Percentiles rank a stretch among this genome's conserved stretches.
Evolutionary conservation across 1,140 invertebrate genomes (phyloP).

Genomic region (Coelopa frigida): DNA sequence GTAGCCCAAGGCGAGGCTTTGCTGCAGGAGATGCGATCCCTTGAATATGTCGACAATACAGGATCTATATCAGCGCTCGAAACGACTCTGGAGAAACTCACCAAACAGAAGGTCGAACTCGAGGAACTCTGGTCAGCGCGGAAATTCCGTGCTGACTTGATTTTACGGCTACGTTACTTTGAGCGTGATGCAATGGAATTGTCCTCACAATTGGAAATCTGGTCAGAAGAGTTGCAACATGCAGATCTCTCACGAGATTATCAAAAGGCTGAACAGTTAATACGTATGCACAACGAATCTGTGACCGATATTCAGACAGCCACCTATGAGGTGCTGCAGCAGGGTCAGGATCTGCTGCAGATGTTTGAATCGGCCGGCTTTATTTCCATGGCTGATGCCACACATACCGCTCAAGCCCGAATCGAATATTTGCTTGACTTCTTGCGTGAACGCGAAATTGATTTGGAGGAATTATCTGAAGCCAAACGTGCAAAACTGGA

Average conservation of each 20-base stretch:
- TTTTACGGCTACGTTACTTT: constrained; percentile 83
- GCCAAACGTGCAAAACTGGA: constrained; percentile 81
- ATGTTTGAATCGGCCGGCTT: constrained; percentile 76
- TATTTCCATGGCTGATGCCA: constrained; percentile 80
- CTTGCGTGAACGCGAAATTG: constrained; percentile 86
- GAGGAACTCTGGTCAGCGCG: constrained; percentile 88
- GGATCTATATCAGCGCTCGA: constrained; percentile 74
- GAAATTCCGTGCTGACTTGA: constrained; percentile 83
- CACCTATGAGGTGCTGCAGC: constrained; percentile 82
- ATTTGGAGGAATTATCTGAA: constrained; percentile 88
- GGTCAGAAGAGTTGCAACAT: constrained; percentile 84
- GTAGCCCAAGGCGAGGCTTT: constrained; percentile 86
- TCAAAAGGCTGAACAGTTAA: constrained; percentile 75
- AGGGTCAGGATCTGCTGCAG: constrained; percentile 76
- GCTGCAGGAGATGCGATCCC: constrained; percentile 74
- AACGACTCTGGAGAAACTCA: constrained; percentile 76
- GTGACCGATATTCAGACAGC: constrained; percentile 91
- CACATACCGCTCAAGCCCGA: constrained; percentile 79
- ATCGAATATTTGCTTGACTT: constrained; percentile 90
- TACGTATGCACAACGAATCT: constrained; percentile 85
- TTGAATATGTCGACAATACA: constrained; percentile 58
- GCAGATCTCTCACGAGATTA: constrained; percentile 72
- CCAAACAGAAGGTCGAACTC: constrained; percentile 78
- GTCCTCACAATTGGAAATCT: constrained; percentile 85
- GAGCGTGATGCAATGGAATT: constrained; percentile 92